Evolutionary conservation across 2,888 invertebrate genomes (phyloP), one percentile per base, ranked within the genome.

Genomic region (Bellardia pandia): DNA sequence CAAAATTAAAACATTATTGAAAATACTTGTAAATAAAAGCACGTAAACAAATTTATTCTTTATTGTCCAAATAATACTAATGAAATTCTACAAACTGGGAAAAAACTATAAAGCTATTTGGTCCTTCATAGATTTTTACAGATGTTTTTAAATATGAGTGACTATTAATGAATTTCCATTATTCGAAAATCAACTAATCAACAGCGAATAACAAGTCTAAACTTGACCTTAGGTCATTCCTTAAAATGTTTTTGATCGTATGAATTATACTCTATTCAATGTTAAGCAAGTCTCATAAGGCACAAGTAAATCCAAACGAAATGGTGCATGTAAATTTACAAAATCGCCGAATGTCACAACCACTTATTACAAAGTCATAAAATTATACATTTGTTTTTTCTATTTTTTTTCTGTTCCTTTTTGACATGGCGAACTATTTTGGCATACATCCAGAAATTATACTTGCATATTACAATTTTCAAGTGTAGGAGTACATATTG

Each of bases 271-370:
- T 1, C 9, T 56, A 23, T 56, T 2, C 58, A 58, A 13, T 30
- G 4, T 58, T 4, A 13, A 58, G 58, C 30, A 37, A 37, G 62
- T 37, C 14, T 62, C 37, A 62, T 40, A 37, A 37, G n/a, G n/a
- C 40, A 37, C 33, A 62, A 60, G n/a, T n/a, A 37, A 62, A 62
- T 62, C 37, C 1, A 62, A 62, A 62, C 8, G 37, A 45, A 68
- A 48, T 9, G 48, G 48, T 68, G 23, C 30, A 68, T 68, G 68
- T 48, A 45, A 48, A 68, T 68, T 68, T 45, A 68, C 68, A 68
- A 68, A 13, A 68, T 62, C n/a, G 37, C 8, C 48, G 16, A 68
- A 14, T 48, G 48, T 68, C 48, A 68, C 45, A 68, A 45, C 8
- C 48, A 14, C 23, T 68, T 23, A 64, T 42, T 42, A 23, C 45